These are phyloP conservation scores for Taenaris catops DNA, from an alignment of 2,888 invertebrate genomes.

Conservation along the genomic window DNA sequence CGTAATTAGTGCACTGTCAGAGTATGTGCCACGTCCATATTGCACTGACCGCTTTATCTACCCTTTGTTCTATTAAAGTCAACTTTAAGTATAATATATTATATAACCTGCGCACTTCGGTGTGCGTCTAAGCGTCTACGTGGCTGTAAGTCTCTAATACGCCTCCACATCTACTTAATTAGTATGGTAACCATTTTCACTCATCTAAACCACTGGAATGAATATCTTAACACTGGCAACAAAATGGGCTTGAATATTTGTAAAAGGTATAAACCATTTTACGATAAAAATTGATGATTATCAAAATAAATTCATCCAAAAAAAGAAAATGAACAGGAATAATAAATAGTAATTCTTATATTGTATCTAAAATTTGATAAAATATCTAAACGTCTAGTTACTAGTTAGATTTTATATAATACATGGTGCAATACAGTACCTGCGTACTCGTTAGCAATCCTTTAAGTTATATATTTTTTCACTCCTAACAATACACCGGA, in stretches of 20 bases:
- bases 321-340: conserved; percentile 39
- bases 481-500: conserved; percentile 4
- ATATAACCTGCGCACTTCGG: too few relatives aligned
- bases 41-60: too few relatives aligned
- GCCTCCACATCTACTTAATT: too few relatives aligned
- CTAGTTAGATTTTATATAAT: conserved; percentile 39
- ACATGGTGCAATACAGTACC: conserved; percentile 28
- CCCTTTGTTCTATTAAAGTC: too few relatives aligned
- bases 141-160: too few relatives aligned
- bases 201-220: conserved; percentile 2
- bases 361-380: conserved; percentile 51
- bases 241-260: conserved; percentile 16
- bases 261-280: conserved; percentile 30
- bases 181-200: too few relatives aligned
- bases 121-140: too few relatives aligned
- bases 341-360: conserved; percentile 36
- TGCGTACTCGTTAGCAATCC: conserved; percentile 17
- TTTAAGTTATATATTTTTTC: conserved; percentile 6
- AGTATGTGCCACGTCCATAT: too few relatives aligned
- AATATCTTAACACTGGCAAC: conserved; percentile 8
- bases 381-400: conserved; percentile 60
- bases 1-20: too few relatives aligned
- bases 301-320: conserved; percentile 72
- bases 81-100: too few relatives aligned
- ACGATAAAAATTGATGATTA: conserved; percentile 53